Percentiles rank a stretch among this genome's conserved stretches.
Evolutionary conservation across 2,797 vertebrate genomes (phyloP).

Genomic region (Esox masquinongy): DNA sequence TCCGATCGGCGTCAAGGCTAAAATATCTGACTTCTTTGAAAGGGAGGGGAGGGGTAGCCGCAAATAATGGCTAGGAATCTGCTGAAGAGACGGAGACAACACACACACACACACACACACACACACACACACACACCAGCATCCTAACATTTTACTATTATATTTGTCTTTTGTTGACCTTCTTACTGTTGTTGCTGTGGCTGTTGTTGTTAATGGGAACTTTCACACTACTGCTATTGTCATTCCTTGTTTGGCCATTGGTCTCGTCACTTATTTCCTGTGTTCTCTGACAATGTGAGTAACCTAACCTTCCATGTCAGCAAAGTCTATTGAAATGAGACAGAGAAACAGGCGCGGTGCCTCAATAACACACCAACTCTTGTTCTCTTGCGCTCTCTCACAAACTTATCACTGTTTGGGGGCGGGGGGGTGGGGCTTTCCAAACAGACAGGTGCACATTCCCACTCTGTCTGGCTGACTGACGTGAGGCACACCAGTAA

Average conservation of each 20-base stretch:
- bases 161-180: no score
- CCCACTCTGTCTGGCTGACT: constrained; percentile 41
- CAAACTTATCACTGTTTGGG: constrained; percentile 68
- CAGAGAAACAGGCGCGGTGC: background rate
- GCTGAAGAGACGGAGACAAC: background rate
- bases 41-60: background rate
- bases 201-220: no score
- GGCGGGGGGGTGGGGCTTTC: constrained; percentile 21
- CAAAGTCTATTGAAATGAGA: no score
- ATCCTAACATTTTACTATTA: no score
- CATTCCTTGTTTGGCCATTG: no score
- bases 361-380: constrained; percentile 8
- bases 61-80: background rate
- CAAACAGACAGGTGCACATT: constrained; percentile 68
- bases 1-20: constrained; percentile 49
- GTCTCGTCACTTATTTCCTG: no score
- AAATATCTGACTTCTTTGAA: constrained; percentile 54
- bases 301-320: no score
- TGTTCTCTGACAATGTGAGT: no score
- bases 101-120: background rate
- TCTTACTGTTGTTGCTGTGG: no score
- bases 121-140: no score
- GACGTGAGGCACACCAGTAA: background rate
- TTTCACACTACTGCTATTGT: no score
- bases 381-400: constrained; percentile 48